phyloP scores from a whole-genome alignment of 2,113 vertebrate genomes.

The Archilochus colubris region DNA sequence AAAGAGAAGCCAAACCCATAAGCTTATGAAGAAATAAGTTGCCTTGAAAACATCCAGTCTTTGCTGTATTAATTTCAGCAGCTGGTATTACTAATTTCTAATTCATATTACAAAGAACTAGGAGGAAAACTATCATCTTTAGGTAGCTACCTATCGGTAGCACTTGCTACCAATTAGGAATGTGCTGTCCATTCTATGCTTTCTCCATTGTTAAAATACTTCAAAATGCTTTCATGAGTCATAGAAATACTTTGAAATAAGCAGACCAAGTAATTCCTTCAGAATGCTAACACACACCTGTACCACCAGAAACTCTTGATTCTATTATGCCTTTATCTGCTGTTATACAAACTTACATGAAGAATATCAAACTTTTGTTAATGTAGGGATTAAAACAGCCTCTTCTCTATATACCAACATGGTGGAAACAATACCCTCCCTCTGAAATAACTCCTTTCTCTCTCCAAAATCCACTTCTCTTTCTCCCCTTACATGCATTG shows the following conservation, averaged over 20 bases:
- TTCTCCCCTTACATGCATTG: not conserved
- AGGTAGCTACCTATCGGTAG: not conserved
- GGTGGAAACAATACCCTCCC: not conserved
- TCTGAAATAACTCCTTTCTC: not conserved
- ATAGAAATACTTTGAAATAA: not conserved
- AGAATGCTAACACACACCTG: not conserved
- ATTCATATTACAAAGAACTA: not conserved
- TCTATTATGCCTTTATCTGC: not conserved
- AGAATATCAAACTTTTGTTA: not conserved
- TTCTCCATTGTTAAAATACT: not conserved
- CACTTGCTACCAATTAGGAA: not conserved
- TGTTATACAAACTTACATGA: not conserved
- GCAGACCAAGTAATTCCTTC: not conserved
- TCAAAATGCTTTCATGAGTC: not conserved
- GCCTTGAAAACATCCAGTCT: not conserved
- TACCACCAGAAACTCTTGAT: not conserved
- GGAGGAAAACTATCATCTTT: not conserved
- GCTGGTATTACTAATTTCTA: not conserved
- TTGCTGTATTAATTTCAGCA: not conserved
- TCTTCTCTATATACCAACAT: not conserved
- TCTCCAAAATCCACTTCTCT: not conserved
- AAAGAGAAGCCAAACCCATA: not conserved
- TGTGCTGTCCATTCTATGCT: not conserved
- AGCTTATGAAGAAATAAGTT: not conserved
- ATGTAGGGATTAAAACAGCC: not conserved